phyloP scores from a whole-genome alignment of 2,888 invertebrate genomes.

The Aricia artaxerxes region DNA sequence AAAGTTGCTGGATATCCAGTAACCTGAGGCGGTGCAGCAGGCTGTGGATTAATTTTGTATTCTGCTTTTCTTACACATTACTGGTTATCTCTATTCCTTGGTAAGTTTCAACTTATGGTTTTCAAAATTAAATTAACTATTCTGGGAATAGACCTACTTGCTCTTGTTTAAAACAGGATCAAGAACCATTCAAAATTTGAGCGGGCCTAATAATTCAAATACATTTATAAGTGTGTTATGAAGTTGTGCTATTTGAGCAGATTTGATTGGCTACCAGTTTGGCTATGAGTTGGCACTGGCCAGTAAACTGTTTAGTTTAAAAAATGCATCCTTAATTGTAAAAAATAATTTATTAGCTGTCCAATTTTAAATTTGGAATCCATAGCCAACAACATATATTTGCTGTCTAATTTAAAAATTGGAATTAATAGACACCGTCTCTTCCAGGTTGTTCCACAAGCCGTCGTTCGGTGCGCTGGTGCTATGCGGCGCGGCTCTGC shows the following conservation, averaged over 20 bases:
- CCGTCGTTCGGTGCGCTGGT: constrained; percentile 62
- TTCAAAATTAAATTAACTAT: no score
- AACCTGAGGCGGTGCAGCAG: constrained; percentile 64
- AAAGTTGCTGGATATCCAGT: constrained; percentile 67
- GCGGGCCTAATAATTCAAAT: no score
- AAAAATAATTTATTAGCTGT: background rate
- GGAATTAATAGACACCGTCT: background rate
- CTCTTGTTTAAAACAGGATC: no score
- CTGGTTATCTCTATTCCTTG: constrained; percentile 69
- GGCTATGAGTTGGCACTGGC: no score
- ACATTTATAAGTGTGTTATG: no score
- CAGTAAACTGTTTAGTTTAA: no score
- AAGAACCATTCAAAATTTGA: no score
- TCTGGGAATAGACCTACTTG: no score
- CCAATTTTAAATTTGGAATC: background rate
- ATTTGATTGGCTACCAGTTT: no score
- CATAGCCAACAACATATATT: background rate
- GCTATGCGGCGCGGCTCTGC: constrained; percentile 56
- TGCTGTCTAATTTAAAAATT: background rate
- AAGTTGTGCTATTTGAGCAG: no score
- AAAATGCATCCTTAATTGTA: no score
- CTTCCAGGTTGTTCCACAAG: constrained; percentile 63
- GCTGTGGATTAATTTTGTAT: constrained; percentile 66
- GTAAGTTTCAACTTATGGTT: constrained; percentile 49
- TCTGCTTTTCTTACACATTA: constrained; percentile 71